Percentiles rank a stretch among this genome's conserved stretches.
phyloP scores from a whole-genome alignment of 2,797 vertebrate genomes.

The Protosalanx chinensis region DNA sequence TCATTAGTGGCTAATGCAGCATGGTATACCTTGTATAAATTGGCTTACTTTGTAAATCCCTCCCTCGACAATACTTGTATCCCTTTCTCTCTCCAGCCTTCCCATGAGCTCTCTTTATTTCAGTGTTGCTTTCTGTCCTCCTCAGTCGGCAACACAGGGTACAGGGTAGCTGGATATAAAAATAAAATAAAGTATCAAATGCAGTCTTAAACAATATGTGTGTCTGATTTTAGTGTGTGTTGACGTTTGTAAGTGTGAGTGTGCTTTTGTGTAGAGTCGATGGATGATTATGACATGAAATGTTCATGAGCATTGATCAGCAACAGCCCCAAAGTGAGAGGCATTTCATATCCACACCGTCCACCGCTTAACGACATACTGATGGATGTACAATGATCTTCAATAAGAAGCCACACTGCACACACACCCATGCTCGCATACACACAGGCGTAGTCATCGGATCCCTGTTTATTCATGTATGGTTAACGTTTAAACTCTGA shows the following conservation, averaged over 20 bases:
- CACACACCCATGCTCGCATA: not conserved
- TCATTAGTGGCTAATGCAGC: slow-evolving; percentile 99
- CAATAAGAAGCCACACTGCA: slow-evolving; percentile 44
- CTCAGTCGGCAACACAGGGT: slow-evolving; percentile 13
- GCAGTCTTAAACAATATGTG: slow-evolving; percentile 45
- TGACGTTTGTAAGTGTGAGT: not conserved
- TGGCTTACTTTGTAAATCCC: slow-evolving; percentile 98
- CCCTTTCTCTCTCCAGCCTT: slow-evolving; percentile 8
- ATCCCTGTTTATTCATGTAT: slow-evolving; percentile 35
- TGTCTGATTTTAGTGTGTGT: slow-evolving; percentile 4
- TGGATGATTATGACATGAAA: slow-evolving; percentile 74
- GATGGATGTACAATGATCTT: slow-evolving; percentile 71
- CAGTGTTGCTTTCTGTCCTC: slow-evolving; percentile 1
- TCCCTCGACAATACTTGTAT: slow-evolving; percentile 79
- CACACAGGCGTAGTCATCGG: slow-evolving; percentile 13
- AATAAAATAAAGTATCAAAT: slow-evolving; percentile 50
- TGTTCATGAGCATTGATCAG: slow-evolving; percentile 75
- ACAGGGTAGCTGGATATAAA: slow-evolving; percentile 33
- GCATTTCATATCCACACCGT: slow-evolving; percentile 64
- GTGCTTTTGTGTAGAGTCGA: slow-evolving; percentile 32
- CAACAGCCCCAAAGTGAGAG: slow-evolving; percentile 56
- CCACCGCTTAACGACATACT: slow-evolving; percentile 64
- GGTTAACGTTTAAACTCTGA: slow-evolving; percentile 23
- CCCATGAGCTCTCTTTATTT: slow-evolving; percentile 6
- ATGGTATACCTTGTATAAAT: slow-evolving; percentile 97